Conservation (phyloP, 2,888 invertebrate genomes). For the Xylota segnis region DNA sequence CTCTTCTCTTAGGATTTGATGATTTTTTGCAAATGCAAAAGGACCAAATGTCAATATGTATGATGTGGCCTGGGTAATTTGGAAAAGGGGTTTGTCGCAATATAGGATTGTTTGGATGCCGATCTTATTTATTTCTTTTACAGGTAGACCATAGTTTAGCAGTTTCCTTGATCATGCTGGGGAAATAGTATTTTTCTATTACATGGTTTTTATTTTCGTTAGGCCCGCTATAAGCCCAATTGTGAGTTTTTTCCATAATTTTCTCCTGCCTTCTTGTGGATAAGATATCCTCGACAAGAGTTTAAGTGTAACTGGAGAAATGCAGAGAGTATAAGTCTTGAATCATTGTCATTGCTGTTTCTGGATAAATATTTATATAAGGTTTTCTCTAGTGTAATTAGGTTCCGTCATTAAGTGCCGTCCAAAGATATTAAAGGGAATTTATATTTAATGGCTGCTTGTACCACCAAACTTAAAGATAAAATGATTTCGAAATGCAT, state of each 20-base stretch:
- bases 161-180: conserved; percentile 1
- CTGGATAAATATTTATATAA: conserved; percentile 5
- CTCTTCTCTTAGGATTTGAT: not conserved
- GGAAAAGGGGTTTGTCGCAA: not conserved
- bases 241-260: too few species aligned
- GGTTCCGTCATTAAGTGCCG: not conserved
- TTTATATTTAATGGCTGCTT: not conserved
- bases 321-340: not conserved
- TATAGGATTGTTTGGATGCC: conserved; percentile 5
- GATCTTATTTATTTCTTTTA: conserved; percentile 20
- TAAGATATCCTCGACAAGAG: not conserved
- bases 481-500: not conserved
- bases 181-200: conserved; percentile 11
- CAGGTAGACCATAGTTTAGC: conserved; percentile 3
- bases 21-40: not conserved
- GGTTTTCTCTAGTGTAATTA: not conserved
- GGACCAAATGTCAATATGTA: conserved; percentile 9
- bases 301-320: too few species aligned
- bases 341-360: not conserved
- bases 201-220: not conserved
- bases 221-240: not conserved
- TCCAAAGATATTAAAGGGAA: not conserved
- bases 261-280: not conserved
- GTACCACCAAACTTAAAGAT: not conserved
- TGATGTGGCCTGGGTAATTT: not conserved